Evolutionary conservation across 2,888 invertebrate genomes (phyloP), one percentile per base, ranked within the genome.

Genomic region (Caenorhabditis sp.): DNA sequence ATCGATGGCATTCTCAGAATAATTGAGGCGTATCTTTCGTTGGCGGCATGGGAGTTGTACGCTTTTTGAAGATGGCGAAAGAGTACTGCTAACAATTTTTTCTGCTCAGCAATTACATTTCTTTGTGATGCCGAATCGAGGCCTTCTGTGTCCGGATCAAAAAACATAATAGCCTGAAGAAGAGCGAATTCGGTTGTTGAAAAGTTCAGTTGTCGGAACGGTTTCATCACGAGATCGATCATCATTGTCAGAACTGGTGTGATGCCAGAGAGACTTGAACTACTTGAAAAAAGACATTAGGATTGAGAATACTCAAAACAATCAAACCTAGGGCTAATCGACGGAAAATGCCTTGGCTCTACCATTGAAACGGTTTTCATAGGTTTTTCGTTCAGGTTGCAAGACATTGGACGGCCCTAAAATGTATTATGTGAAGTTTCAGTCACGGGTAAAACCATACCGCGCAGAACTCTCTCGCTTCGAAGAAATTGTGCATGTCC

Each of bases 161-260:
- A 91, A 77, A 91, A 91, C 90, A 90, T 91, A n/a, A 91, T 89
- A 4, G 91, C 89, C 74, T 91, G 91, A 6, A 91, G 88, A 0
- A 89, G 84, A n/a, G 91, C 90, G 56, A 91, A 91, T 68, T 91
- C 91, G 3, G 91, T 91, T n/a, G 91, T 90, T 5, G 91, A 88
- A 28, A 91, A 87, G 61, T 91, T 90, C 26, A 91, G 79, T 63
- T 86, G 85, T 3, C 91, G 86, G 72, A 92, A 92, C 0, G 91
- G 91, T 47, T 90, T 90, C 91, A 92, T 90, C 31, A 91, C 90
- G 56, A 89, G 89, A 74, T 91, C 90, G 41, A 91, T 91, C 90
- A 91, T 90, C 22, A 89, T 88, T 5, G 90, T 88, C 85, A 92
- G 89, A 35, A 91, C 90, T 5, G 91, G 90, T 1, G 91, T 90